These are phyloP conservation scores for Saguinus midas DNA, from an alignment of 2,113 vertebrate species.

Conservation along the genomic window DNA sequence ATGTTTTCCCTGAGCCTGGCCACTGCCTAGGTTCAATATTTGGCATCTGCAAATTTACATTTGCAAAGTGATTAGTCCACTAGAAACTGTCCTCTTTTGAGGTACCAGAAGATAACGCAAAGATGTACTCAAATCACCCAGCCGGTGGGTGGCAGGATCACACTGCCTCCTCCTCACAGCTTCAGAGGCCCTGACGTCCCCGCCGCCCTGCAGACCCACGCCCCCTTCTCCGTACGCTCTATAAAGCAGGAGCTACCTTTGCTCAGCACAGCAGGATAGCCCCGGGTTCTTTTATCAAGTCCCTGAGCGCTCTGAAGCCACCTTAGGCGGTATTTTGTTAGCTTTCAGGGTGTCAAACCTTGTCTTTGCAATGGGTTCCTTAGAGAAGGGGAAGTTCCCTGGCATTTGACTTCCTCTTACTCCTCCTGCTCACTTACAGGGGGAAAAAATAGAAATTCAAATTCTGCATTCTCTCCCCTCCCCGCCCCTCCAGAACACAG, in stretches of 20 bases:
- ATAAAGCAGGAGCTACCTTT: background rate
- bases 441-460: background rate
- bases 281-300: conserved; percentile 2
- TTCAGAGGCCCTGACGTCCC: background rate
- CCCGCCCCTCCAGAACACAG: background rate
- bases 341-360: background rate
- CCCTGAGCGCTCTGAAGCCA: background rate
- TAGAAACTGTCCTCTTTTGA: background rate
- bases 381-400: background rate
- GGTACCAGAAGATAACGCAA: background rate
- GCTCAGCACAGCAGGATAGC: background rate
- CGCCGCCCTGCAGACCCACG: no score
- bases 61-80: background rate
- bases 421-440: background rate
- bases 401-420: background rate
- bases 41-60: background rate
- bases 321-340: background rate
- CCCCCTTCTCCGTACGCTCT: background rate
- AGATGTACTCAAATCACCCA: background rate
- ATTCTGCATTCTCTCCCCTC: background rate
- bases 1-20: background rate
- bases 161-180: background rate
- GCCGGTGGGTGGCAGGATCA: background rate
- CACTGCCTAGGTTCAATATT: background rate
- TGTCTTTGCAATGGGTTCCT: background rate